Base-by-base conservation (phyloP, 2,888 invertebrate species). In the Tiliacea aurago region DNA sequence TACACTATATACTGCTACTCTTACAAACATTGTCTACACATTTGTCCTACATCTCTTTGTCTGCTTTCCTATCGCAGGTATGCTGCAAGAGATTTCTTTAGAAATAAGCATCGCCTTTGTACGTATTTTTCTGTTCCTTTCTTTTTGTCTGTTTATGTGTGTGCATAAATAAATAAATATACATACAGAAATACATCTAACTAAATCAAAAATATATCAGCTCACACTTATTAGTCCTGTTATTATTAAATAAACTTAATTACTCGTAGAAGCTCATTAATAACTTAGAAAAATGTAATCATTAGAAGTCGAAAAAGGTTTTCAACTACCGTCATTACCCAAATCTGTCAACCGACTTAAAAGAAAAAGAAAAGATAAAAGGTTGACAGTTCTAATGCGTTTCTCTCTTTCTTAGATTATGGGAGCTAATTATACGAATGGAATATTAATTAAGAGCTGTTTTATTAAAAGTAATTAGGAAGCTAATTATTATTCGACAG, bases 361-460 rank as follows among this genome's bases (percentile, higher is more conserved):
- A 70, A 65, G 43, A 83, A 55, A n/a, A 56, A 5, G 15, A 7
- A 41, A 23, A 41, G 81, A 81, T 81, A 80, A 74, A 45, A 53
- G 2, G 5, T 67, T 70, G 84, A 81, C 84, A 76, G 61, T 62
- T 37, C 43, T 76, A 71, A 80, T 68, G 68, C 64, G 69, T 74
- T 70, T 80, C 72, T 62, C 47, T 67, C 49, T 69, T 64, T 76
- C 41, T 43, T 47, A 74, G 84, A 81, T 81, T 75, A 65, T n/a
- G 45, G 45, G n/a, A 81, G 67, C 70, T 81, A 84, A 84, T 81
- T 76, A 81, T 81, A 71, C 70, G 65, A 65, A 81, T 81, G 61
- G 81, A 81, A 84, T 84, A 81, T 59, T 76, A 81, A 81, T 76
- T 84, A 62, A 76, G 81, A 66, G 55, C 61, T 81, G 56, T 73